Conservation (phyloP, 2,113 vertebrate species). For the Microtus oregoni region DNA sequence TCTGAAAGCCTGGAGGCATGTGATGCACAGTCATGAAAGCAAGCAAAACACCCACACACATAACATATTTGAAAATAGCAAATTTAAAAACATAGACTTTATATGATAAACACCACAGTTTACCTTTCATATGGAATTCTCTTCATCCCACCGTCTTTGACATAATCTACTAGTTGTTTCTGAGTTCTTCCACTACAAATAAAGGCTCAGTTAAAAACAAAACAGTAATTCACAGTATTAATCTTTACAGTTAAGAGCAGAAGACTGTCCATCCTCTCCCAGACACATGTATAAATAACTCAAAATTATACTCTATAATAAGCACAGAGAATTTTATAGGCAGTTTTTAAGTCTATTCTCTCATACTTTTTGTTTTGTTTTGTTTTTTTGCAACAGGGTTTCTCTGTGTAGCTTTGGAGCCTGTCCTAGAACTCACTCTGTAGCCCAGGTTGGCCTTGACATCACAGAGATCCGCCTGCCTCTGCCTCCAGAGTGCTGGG, state of each 20-base stretch:
- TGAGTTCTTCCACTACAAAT: conserved; percentile 95
- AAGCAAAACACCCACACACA: not conserved
- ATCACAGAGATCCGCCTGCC: too few species aligned
- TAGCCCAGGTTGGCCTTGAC: too few species aligned
- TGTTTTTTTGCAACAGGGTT: too few species aligned
- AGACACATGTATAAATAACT: not conserved
- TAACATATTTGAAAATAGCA: not conserved
- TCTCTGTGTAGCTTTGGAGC: too few species aligned
- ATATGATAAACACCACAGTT: not conserved
- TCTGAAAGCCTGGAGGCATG: not conserved
- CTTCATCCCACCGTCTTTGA: conserved; percentile 92
- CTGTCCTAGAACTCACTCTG: too few species aligned
- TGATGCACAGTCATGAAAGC: not conserved
- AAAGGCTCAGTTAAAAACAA: conserved; percentile 24
- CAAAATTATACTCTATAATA: not conserved
- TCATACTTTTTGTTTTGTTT: too few species aligned
- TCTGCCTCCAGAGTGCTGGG: too few species aligned
- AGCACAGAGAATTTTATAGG: not conserved
- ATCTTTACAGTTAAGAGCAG: not conserved
- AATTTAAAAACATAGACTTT: not conserved
- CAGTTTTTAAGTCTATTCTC: not conserved
- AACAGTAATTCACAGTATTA: not conserved
- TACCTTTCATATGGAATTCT: conserved; percentile 95
- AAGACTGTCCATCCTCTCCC: not conserved
- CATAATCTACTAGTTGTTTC: conserved; percentile 96